Base-by-base conservation (phyloP, 2,888 invertebrate species). In the Boloria euphrosyne region DNA sequence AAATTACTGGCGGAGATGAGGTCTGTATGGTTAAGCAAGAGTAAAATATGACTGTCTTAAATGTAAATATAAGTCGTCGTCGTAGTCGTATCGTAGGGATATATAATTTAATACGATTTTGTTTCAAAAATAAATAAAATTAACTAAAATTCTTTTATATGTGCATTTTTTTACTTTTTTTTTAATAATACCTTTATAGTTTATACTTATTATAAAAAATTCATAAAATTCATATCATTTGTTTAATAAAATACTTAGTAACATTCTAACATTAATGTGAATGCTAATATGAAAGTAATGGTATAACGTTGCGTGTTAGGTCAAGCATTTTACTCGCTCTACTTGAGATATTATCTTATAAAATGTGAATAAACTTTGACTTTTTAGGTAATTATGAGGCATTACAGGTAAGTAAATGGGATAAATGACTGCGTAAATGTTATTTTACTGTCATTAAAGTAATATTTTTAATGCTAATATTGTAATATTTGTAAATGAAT, bases 221-320 rank as follows among this genome's bases (percentile, higher is more conserved):
- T n/a, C n/a, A n/a, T n/a, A n/a, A n/a, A n/a, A n/a, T n/a, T n/a
- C n/a, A n/a, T n/a, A n/a, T n/a, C n/a, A 49, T 49, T 1, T 49
- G 16, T 10, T 49, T 16, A 16, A 16, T 49, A 49, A 49, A 49
- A 49, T 27, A 16, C 16, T 49, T 1, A 55, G 44, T n/a, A 44
- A n/a, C 44, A 44, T 7, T 31, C 17, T 17, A 49, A 59, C 10
- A 10, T 0, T 59, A 59, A 13, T 44, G n/a, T 14, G 53, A 31
- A 49, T 5, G 31, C 49, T 50, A 47, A 38, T 47, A 58, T 46
- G 64, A 66, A 66, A 62, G 51, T 62, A 62, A 62, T 50, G 44
- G 31, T 44, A 44, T 55, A 66, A 17, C 57, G 18, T 62, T 51
- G 62, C 66, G 57, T 66, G 66, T 66, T 66, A 66, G 57, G 66